Evolutionary conservation across 2,113 vertebrate genomes (phyloP).

Genomic region (Blennius ocellaris): DNA sequence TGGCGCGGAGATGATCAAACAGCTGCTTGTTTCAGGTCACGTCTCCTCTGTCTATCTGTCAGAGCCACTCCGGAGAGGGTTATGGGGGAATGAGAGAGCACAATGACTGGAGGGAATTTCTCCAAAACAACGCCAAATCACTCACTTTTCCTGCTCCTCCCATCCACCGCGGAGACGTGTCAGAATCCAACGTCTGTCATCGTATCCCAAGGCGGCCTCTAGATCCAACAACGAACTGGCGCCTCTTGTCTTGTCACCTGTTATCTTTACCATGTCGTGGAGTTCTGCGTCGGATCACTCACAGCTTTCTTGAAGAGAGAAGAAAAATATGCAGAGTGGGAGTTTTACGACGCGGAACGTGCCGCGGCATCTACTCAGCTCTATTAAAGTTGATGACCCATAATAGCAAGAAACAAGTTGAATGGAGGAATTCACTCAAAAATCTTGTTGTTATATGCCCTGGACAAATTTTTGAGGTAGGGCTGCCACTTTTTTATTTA

Average conservation of each 20-base stretch:
- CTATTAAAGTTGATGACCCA: slow-evolving; percentile 52
- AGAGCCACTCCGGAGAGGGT: slow-evolving; percentile 69
- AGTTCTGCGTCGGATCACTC: slow-evolving; percentile 64
- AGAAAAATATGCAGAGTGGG: slow-evolving; percentile 49
- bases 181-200: slow-evolving; percentile 72
- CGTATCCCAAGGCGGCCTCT: slow-evolving; percentile 69
- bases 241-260: slow-evolving; percentile 79
- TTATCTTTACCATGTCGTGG: slow-evolving; percentile 70
- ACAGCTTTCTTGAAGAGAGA: slow-evolving; percentile 46
- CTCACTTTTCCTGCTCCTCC: slow-evolving; percentile 66
- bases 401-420: slow-evolving; percentile 48
- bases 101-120: slow-evolving; percentile 69
- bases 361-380: slow-evolving; percentile 51
- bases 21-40: slow-evolving; percentile 81
- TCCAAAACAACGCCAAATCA: slow-evolving; percentile 74
- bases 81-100: slow-evolving; percentile 52
- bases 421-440: slow-evolving; percentile 33
- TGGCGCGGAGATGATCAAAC: slow-evolving; percentile 80
- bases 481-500: background rate
- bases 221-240: slow-evolving; percentile 65
- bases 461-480: slow-evolving; percentile 29
- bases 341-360: slow-evolving; percentile 43
- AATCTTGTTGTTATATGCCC: slow-evolving; percentile 14
- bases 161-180: slow-evolving; percentile 66
- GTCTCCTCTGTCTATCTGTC: slow-evolving; percentile 76